Base-by-base conservation (phyloP, 1,140 invertebrate species). In the Tetragonula clypearis region DNA sequence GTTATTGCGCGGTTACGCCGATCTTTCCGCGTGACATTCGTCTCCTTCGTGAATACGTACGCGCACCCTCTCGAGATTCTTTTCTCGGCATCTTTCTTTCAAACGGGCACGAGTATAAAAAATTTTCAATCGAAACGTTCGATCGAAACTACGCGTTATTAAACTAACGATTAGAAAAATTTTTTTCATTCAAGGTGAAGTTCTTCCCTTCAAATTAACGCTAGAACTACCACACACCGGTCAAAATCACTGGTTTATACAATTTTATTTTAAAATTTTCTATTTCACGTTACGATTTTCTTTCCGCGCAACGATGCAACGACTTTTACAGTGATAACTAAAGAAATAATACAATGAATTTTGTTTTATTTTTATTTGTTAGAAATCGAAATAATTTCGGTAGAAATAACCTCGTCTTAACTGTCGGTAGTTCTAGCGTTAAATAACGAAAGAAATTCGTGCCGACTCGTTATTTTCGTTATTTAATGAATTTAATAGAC, bases 1-100 rank as follows among this genome's bases (percentile, higher is more conserved):
- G 90, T 92, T 92, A 92, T 92, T 92, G 92, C 91, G 91, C 87
- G 92, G 92, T 92, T 92, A 92, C 84, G 78, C 87, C 88, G 69
- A 87, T 68, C 85, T 84, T 79, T 71, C 60, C 58, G 58, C n/a
- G 53, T 62, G 9, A 26, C 65, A 85, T 89, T 85, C 82, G 71
- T 85, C 85, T 87, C 86, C 78, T 84, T 87, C 58, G 26, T 83
- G 78, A 86, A 74, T 82, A 80, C 81, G n/a, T 41, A 53, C 73
- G 26, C 8, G 30, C 26, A 81, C 65, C 78, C 79, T 66, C 73
- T 85, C 68, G 65, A 76, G 74, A 83, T 77, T 83, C 74, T 23
- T 83, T 53, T 68, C 35, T 66, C 19, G 26, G 15, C 65, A 26
- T 49, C 2, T 55, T 69, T 9, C 17, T 5, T 21, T 17, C 21